Evolutionary conservation across 2,113 vertebrate genomes (phyloP).

Genomic region (Fregata magnificens): DNA sequence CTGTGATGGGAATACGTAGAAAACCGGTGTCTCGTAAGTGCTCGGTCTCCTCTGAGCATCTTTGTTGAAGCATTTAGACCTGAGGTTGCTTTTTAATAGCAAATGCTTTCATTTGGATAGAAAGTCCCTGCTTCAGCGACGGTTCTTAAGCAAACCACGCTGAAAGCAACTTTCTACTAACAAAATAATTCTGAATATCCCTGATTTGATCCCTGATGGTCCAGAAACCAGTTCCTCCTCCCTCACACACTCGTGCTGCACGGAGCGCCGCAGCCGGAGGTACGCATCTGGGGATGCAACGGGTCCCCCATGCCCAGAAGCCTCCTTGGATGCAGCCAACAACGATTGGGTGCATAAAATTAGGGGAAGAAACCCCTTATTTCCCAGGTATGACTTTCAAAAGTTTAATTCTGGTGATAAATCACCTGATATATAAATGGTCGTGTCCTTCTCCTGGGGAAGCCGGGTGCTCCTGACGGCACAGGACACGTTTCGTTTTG

Average conservation of each 20-base stretch:
- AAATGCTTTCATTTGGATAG: too few relatives aligned
- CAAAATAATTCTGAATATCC: background rate
- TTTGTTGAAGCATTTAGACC: background rate
- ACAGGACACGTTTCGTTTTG: background rate
- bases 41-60: background rate
- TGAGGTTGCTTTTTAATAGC: background rate
- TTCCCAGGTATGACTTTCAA: background rate
- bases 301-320: background rate
- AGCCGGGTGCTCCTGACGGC: background rate
- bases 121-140: too few relatives aligned
- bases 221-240: background rate
- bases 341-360: background rate
- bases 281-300: background rate
- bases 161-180: background rate
- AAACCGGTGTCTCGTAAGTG: background rate
- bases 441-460: background rate
- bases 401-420: too few relatives aligned
- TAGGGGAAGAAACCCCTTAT: background rate
- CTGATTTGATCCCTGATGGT: background rate
- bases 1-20: background rate
- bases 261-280: background rate
- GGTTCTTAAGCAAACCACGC: background rate
- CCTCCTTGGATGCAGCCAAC: background rate
- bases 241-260: rapidly evolving
- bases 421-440: slow-evolving; percentile 31